Evolutionary conservation across 1,140 invertebrate species (phyloP), one percentile per base, ranked within the genome.

Genomic region (Andrena cerasifolii): DNA sequence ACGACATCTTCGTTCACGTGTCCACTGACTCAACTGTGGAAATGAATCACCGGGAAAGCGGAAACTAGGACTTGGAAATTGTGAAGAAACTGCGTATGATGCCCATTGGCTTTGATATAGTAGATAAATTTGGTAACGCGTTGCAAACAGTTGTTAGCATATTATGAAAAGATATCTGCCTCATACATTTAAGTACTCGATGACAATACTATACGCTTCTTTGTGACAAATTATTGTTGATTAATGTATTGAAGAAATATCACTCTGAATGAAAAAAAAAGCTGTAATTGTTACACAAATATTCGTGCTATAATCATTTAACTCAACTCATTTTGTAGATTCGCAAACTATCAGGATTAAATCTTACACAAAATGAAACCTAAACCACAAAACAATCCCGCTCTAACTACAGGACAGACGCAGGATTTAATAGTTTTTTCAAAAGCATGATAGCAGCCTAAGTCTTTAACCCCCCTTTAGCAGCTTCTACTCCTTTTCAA

Each of bases 1-100:
- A 92, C 68, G 79, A 88, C 10, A 87, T 93, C 43, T 91, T 83
- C 59, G 76, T 91, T 47, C 86, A 85, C 5, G n/a, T 54, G 4
- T 33, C 65, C 2, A 53, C 21, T 1, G 28, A 21, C 3, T 49
- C 51, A 5, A 5, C 58, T 0, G 14, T 14, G 10, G 51, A 63
- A 33, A 12, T 8, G 12, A 58, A 59, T 73, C 24, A 21, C n/a
- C 51, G 24, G 14, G 70, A 61, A 14, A 16, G 40, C 4, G 16
- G 21, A 1, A 54, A 10, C 10, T 58, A 68, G 28, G 45, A 16
- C 6, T 10, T 33, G 5, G 5, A n/a, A 66, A 6, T 4, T 8
- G 12, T 2, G 8, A 24, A 28, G 33, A 14, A 1, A 36, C 56
- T 0, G 14, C 21, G 36, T 36, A 45, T 43, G 4, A 45, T 58